Percentiles rank a stretch among this genome's conserved stretches.
Evolutionary conservation across 2,888 invertebrate species (phyloP).

Genomic region (Zaprionus bogoriensis): DNA sequence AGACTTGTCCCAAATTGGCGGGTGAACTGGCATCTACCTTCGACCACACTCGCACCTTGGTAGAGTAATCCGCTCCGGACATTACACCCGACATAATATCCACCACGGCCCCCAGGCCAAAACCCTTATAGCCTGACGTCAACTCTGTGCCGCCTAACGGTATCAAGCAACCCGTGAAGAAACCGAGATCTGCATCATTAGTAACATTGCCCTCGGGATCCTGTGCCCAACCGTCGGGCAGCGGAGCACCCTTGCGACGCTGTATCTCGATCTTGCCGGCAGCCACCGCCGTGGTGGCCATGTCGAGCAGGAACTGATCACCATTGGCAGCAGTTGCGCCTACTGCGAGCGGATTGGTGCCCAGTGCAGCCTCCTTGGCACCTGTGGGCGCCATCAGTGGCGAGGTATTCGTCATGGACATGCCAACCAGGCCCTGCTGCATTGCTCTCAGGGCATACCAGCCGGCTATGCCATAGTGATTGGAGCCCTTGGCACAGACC

Average conservation of each 20-base stretch:
- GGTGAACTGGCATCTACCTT: slow-evolving; percentile 85
- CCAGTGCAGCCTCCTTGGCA: slow-evolving; percentile 88
- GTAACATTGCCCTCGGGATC: slow-evolving; percentile 87
- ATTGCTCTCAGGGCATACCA: slow-evolving; percentile 91
- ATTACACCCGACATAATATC: slow-evolving; percentile 94
- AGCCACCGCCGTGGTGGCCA: slow-evolving; percentile 97
- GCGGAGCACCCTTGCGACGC: slow-evolving; percentile 88
- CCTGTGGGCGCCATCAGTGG: slow-evolving; percentile 94
- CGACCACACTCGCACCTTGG: slow-evolving; percentile 89
- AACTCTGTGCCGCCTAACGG: slow-evolving; percentile 90
- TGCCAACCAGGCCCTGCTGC: slow-evolving; percentile 89
- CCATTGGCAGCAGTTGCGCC: slow-evolving; percentile 88
- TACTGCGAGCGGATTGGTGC: slow-evolving; percentile 94
- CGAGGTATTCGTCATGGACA: slow-evolving; percentile 96
- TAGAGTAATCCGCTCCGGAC: slow-evolving; percentile 84
- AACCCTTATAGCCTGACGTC: slow-evolving; percentile 94
- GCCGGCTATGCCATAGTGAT: slow-evolving; percentile 95
- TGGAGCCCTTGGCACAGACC: slow-evolving; percentile 92
- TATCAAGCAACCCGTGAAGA: slow-evolving; percentile 85
- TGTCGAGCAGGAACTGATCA: slow-evolving; percentile 94
- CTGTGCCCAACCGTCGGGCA: slow-evolving; percentile 95
- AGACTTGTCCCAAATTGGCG: slow-evolving; percentile 94
- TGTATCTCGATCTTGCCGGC: slow-evolving; percentile 96
- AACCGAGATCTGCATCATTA: slow-evolving; percentile 86
- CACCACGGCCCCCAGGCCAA: slow-evolving; percentile 92